Base-by-base conservation (phyloP, 2,797 vertebrate genomes). In the Mormyrus proboscirostris region DNA sequence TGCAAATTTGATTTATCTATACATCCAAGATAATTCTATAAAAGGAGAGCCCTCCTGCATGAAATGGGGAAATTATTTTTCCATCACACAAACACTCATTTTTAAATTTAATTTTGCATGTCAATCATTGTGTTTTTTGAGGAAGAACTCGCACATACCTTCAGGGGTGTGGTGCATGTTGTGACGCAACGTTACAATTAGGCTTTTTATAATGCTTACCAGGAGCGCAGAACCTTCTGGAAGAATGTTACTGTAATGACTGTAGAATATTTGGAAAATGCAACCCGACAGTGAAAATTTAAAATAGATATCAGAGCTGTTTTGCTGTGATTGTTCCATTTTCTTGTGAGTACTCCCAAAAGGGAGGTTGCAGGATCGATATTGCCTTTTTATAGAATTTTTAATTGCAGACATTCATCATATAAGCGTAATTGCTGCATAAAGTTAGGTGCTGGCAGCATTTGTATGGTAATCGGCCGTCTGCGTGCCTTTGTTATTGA, bases 341-440 rank as follows among this genome's bases (percentile, higher is more conserved):
- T 82, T 44, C 41, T n/a, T 82, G 76, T 14, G 14, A 82, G 41
- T n/a, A 19, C 19, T 82, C 76, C 76, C 76, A 82, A n/a, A 47
- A 82, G 76, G 41, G 41, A 44, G 19, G 41, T 33, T 47, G 76
- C 5, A 8, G 41, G 41, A 82, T 82, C 41, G 3, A 53, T 85
- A 16, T 33, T 5, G 47, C n/a, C 4, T 0, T 22, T 85, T 50
- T 29, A 85, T 51, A 29, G 49, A 50, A 85, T 53, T 85, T 59
- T 87, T 59, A 87, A 87, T 44, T 87, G 51, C 51, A 87, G 12
- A n/a, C 29, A 87, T 59, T 87, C 86, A 41, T 53, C 33, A 87
- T n/a, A 38, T 87, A 41, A 82, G 19, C 76, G 19, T 57, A 57
- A 57, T 57, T 87, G 51, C 84, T 55, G 29, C 53, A 41, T 87